Percentiles rank a stretch among this genome's conserved stretches.
Evolutionary conservation across 2,888 invertebrate species (phyloP).

Genomic region (Syrista parreyssii): DNA sequence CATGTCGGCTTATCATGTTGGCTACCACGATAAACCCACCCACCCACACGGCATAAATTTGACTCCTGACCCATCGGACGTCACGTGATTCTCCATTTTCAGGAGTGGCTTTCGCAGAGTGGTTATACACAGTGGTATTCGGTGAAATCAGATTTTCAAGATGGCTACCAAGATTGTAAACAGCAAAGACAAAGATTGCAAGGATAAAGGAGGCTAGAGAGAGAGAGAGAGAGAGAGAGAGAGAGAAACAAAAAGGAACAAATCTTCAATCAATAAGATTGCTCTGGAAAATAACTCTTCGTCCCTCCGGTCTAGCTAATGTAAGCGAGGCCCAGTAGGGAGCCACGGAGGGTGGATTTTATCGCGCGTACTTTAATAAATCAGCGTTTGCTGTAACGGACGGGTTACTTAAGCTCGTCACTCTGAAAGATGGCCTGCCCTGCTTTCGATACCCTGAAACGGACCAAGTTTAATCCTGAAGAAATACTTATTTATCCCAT

Average conservation of each 20-base stretch:
- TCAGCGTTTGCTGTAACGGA: conserved; percentile 26
- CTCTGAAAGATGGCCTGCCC: not conserved
- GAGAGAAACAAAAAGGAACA: not conserved
- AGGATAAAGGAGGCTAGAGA: not conserved
- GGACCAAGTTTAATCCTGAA: not conserved
- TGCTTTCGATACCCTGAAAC: not conserved
- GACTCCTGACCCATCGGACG: not conserved
- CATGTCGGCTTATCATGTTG: not conserved
- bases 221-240: not conserved
- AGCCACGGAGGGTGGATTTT: not conserved
- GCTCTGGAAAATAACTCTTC: not conserved
- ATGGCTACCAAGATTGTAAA: not conserved
- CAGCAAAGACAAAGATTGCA: not conserved
- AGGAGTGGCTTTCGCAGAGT: not conserved
- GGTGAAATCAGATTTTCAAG: not conserved
- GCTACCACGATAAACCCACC: not conserved
- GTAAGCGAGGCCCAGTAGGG: not conserved
- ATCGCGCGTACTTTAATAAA: conserved; percentile 26
- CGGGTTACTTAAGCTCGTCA: conserved; percentile 21
- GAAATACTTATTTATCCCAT: not conserved
- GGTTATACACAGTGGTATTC: not conserved
- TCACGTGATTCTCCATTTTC: not conserved
- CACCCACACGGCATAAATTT: not conserved
- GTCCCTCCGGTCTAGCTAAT: not conserved
- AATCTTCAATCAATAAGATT: not conserved